These are phyloP conservation scores for Anthrax anthrax DNA, from an alignment of 2,888 invertebrate species.

Conservation along the genomic window DNA sequence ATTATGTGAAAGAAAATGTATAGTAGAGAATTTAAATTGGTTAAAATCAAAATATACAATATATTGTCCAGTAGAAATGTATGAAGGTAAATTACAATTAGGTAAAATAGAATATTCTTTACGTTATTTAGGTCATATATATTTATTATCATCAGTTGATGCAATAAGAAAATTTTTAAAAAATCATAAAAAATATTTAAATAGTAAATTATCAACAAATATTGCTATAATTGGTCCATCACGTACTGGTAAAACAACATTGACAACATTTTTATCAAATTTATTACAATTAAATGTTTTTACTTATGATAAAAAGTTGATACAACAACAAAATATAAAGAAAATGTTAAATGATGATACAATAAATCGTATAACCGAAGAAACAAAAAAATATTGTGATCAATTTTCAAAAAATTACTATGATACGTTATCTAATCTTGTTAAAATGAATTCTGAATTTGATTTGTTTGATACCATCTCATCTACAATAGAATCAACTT, in stretches of 20 bases:
- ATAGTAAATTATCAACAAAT: slow-evolving; percentile 41
- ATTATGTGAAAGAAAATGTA: slow-evolving; percentile 20
- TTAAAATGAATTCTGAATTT: too few relatives aligned
- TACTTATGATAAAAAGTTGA: not conserved
- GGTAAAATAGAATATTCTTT: slow-evolving; percentile 43
- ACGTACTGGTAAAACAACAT: slow-evolving; percentile 43
- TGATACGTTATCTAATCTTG: too few relatives aligned
- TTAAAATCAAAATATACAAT: slow-evolving; percentile 43
- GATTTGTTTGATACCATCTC: too few relatives aligned
- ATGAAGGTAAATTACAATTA: slow-evolving; percentile 36
- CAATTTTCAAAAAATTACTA: too few relatives aligned
- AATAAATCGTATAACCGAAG: too few relatives aligned
- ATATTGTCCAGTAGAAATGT: slow-evolving; percentile 49
- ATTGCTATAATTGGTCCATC: slow-evolving; percentile 46
- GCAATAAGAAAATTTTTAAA: slow-evolving; percentile 40
- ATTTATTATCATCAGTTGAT: slow-evolving; percentile 40
- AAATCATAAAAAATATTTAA: slow-evolving; percentile 47
- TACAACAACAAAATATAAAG: too few relatives aligned
- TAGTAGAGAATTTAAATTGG: slow-evolving; percentile 32
- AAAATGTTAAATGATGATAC: too few relatives aligned
- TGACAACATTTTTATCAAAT: slow-evolving; percentile 37
- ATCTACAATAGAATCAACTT: too few relatives aligned
- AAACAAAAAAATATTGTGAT: too few relatives aligned
- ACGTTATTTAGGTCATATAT: slow-evolving; percentile 46
- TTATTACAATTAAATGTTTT: not conserved